Conservation (phyloP, 1,140 invertebrate genomes). For the Pseudobourletiella spinata region DNA sequence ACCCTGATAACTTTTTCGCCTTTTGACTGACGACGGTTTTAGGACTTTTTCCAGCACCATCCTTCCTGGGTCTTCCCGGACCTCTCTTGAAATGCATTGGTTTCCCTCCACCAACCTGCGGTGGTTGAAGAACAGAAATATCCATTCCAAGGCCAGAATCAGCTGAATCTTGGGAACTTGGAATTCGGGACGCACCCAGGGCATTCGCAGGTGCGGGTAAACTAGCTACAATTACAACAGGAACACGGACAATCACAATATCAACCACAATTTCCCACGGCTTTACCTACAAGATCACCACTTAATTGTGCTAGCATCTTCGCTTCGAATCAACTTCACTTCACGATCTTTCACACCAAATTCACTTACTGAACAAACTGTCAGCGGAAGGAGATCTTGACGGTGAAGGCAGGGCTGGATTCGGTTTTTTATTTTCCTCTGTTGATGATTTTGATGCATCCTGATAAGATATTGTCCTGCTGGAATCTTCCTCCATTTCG, state of each 20-base stretch:
- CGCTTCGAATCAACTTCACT: no score
- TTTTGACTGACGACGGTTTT: constrained; percentile 43
- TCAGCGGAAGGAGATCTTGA: constrained; percentile 10
- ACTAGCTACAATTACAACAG: not conserved
- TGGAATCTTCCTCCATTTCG: constrained; percentile 18
- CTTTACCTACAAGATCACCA: no score
- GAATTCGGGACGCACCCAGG: not conserved
- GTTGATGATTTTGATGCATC: constrained; percentile 12
- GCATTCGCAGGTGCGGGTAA: not conserved
- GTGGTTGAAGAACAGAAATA: constrained; percentile 26
- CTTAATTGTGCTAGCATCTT: no score
- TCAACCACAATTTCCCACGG: no score
- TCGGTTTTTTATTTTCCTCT: constrained; percentile 1
- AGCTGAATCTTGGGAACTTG: not conserved
- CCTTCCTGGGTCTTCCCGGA: constrained; percentile 59
- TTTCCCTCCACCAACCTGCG: constrained; percentile 42
- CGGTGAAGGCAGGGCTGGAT: constrained; percentile 8
- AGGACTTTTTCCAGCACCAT: constrained; percentile 44
- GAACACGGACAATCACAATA: not conserved
- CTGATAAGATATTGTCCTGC: constrained; percentile 9
- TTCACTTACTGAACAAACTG: not conserved
- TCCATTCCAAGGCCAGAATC: constrained; percentile 3
- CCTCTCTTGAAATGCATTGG: constrained; percentile 55
- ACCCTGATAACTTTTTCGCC: constrained; percentile 38
- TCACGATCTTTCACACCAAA: no score